Evolutionary conservation across 2,888 invertebrate species (phyloP).

Genomic region (Rotaria sp.): DNA sequence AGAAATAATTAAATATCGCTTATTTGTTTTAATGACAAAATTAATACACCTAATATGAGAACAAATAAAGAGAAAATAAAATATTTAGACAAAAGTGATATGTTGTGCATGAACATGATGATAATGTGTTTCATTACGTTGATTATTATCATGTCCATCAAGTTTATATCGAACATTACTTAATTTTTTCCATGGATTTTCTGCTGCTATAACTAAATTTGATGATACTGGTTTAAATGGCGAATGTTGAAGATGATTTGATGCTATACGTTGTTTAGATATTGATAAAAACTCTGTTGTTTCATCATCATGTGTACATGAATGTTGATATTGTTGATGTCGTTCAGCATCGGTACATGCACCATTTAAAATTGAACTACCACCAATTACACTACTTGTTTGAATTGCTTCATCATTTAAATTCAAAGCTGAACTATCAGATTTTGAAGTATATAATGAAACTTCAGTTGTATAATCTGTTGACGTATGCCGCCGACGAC

Average conservation of each 20-base stretch:
- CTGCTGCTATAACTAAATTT: background rate
- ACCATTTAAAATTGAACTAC: background rate
- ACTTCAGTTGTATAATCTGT: background rate
- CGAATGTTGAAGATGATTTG: background rate
- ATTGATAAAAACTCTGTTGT: background rate
- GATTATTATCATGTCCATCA: background rate
- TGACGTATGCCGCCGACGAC: background rate
- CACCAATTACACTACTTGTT: background rate
- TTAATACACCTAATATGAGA: background rate
- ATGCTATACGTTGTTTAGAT: background rate
- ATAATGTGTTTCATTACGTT: background rate
- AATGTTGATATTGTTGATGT: background rate
- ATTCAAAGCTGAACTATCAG: background rate
- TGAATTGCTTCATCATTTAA: background rate
- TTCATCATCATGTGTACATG: background rate
- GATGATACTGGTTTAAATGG: background rate
- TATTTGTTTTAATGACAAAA: background rate
- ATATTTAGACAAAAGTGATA: slow-evolving; percentile 7
- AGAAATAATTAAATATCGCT: background rate
- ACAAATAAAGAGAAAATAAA: background rate
- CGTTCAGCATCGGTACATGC: slow-evolving; percentile 13
- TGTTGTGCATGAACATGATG: slow-evolving; percentile 3
- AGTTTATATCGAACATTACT: slow-evolving; percentile 24
- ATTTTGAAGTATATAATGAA: background rate
- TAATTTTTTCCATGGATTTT: slow-evolving; percentile 25